A percentile compares a stretch with the other conserved stretches of the same genome.
Evolutionary conservation across 2,113 vertebrate species (phyloP).

Genomic region (Ammospiza nelsoni): DNA sequence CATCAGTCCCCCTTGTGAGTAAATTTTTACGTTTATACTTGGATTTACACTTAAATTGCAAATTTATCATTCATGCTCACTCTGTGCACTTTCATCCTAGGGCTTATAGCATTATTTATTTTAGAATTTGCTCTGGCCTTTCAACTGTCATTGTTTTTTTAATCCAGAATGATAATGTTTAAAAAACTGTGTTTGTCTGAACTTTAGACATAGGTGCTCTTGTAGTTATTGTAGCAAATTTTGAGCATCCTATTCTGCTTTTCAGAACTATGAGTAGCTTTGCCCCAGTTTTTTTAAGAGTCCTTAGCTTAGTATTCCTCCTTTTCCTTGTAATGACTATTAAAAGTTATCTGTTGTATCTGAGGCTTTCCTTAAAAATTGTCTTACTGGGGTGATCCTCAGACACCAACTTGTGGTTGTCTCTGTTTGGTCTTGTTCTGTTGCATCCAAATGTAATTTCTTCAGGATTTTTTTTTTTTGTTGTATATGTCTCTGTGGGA

Average conservation of each 20-base stretch:
- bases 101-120: neutral
- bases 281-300: neutral
- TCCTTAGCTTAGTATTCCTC: neutral
- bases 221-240: neutral
- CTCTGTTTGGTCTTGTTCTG: neutral
- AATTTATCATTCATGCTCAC: neutral
- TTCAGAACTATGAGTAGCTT: neutral
- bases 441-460: neutral
- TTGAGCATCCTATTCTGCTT: neutral
- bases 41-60: neutral
- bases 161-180: neutral
- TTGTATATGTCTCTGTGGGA: accelerated
- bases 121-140: neutral
- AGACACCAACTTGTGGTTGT: neutral
- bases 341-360: neutral
- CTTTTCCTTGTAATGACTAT: neutral
- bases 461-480: neutral
- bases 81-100: neutral
- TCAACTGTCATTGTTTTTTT: neutral
- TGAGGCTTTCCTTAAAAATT: neutral
- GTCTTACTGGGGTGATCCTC: neutral
- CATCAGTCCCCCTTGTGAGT: accelerated
- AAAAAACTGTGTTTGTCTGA: neutral
- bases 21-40: neutral
- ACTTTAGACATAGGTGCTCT: neutral